Base-by-base conservation (phyloP, 1,140 invertebrate species). In the Chrysoperla carnea region DNA sequence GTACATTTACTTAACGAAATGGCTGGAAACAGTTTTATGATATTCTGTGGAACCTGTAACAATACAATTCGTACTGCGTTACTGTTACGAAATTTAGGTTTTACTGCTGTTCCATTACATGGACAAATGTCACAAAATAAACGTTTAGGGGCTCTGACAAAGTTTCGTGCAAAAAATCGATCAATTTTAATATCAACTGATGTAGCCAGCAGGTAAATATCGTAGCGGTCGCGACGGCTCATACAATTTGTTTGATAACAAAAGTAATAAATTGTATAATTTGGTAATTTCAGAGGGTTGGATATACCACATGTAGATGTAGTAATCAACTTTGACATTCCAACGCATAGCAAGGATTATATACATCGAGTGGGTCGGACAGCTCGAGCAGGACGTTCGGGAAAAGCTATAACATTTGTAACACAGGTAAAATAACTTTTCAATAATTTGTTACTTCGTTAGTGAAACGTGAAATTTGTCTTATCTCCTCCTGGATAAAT, bases 271-370 rank as follows among this genome's bases (percentile, higher is more conserved):
- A 12, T 33, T 9, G 6, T 3, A 23, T 33, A 4, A 4, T 33
- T 33, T 33, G 29, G 2, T 11, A 44, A 48, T 63, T 64, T n/a
- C 60, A 87, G 90, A 69, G 92, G 93, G 59, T 69, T 99, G 40
- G 95, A 99, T 66, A 98, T 99, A 53, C 92, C 93, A 0, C 90
- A 96, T 60, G 93, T 99, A 14, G 94, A 98, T 64, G 78, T 95
- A 43, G 93, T 99, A 1, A 77, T 99, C 9, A 99, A 99, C 66
- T 87, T 91, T 62, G 94, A 99, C 60, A 92, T 99, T 55, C 95
- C 93, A 5, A 86, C 84, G 23, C 86, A 93, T 56, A 87, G 84
- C 52, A 95, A 96, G 60, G 90, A 95, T 66, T 97, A 96, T 60
- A 91, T 96, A 50, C 92, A 96, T 60, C 67, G 95, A 50, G 94